Base-by-base conservation (phyloP, 2,888 invertebrate genomes). In the Drosophila peninsularis region DNA sequence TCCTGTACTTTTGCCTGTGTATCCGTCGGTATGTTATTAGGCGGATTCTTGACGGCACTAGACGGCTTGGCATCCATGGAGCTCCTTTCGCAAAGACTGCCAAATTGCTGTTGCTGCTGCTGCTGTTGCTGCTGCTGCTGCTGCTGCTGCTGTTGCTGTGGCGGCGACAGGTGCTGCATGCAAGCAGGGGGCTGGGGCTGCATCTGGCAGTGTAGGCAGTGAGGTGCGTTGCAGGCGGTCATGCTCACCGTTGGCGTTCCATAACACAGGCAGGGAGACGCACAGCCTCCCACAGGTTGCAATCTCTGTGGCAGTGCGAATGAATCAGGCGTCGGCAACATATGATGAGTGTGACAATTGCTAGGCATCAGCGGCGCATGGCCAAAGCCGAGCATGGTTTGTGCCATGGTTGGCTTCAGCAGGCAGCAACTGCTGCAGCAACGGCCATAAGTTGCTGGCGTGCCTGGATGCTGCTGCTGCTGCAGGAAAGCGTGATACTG, bases 361-460 rank as follows among this genome's bases (percentile, higher is more conserved):
- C 3, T 5, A 6, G 55, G 19, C 19, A 62, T 17, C 1, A 5
- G 11, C 24, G 49, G n/a, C 5, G 37, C 5, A 0, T 37, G 50
- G 10, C 47, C 21, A 58, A 13, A 47, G 14, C 50, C 50, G 9
- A 75, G 49, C 6, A 52, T 10, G 17, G 75, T 52, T 19, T 62
- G 62, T 2, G 58, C 55, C 45, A 47, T 10, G 6, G 62, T 4
- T 13, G 80, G 58, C 4, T 55, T 52, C 30, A 79, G 7, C 36
- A 64, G 24, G 21, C 67, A 71, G 47, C 60, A 71, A 19, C 54
- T 85, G 42, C 61, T 67, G 42, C 56, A 58, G 37, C 52, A 53
- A 13, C 11, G 37, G 24, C 61, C 14, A 27, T 24, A 69, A 11
- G 41, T 41, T 49, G 72, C n/a, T 61, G 45, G 30, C 19, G 41